Percentiles rank a stretch among this genome's conserved stretches.
Conservation (phyloP, 2,888 invertebrate species). For the Phorcus lineatus region DNA sequence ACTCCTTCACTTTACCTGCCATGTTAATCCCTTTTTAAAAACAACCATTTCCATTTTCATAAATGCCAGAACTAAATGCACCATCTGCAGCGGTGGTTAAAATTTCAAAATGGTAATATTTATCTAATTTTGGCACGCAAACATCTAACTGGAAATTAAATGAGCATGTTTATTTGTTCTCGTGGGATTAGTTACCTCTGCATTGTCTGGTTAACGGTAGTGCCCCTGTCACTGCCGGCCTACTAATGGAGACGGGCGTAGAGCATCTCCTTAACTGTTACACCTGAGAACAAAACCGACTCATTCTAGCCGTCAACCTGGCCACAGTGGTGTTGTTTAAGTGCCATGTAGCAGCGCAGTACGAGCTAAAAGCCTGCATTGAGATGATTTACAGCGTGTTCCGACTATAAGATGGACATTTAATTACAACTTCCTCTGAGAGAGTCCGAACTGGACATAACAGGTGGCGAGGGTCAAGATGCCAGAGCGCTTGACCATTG, state of each 20-base stretch:
- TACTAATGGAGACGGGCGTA: neutral
- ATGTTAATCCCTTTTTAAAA: no score
- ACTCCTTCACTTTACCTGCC: no score
- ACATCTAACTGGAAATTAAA: no score
- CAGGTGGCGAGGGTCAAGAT: neutral
- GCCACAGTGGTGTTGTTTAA: neutral
- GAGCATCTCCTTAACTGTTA: neutral
- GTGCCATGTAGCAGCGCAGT: neutral
- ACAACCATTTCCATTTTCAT: no score
- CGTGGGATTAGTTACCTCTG: neutral
- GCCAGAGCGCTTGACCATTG: neutral
- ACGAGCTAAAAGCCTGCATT: neutral
- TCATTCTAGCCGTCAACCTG: neutral
- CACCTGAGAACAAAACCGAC: neutral
- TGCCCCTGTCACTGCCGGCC: neutral
- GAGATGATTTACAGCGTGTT: neutral
- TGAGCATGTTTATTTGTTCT: neutral
- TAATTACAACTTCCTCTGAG: conserved; percentile 10
- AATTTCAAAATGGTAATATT: no score
- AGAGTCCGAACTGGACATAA: neutral
- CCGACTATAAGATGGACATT: neutral
- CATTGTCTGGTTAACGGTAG: neutral
- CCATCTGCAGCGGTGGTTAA: no score
- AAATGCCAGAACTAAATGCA: no score
- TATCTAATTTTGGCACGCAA: no score